These are phyloP conservation scores for Ceyx melanurus DNA, from an alignment of 2,113 vertebrate species.

Conservation along the genomic window DNA sequence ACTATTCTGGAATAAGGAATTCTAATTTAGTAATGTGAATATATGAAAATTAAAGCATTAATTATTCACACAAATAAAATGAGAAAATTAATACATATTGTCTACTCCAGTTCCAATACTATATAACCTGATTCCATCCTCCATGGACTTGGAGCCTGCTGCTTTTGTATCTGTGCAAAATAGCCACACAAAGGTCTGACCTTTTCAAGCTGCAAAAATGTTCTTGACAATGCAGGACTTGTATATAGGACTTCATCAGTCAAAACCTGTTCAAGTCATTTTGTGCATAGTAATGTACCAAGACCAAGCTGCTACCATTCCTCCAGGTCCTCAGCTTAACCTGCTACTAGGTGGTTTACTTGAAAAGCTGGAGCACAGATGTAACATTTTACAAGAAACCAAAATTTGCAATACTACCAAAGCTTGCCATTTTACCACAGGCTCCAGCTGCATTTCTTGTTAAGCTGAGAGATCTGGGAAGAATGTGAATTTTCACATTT, in stretches of 20 bases:
- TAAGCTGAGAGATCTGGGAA: background rate
- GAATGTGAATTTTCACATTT: background rate
- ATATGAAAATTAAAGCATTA: constrained; percentile 61
- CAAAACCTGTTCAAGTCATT: background rate
- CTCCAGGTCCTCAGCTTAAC: background rate
- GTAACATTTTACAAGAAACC: background rate
- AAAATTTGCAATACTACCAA: background rate
- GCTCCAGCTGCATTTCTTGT: background rate
- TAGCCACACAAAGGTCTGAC: background rate
- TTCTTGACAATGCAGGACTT: background rate
- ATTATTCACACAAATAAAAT: constrained; percentile 57
- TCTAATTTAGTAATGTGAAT: constrained; percentile 18
- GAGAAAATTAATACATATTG: background rate
- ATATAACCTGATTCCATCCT: background rate
- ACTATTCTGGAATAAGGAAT: constrained; percentile 29
- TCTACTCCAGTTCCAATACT: background rate
- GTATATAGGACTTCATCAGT: background rate
- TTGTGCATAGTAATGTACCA: background rate
- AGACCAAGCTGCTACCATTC: background rate
- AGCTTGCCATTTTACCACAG: background rate
- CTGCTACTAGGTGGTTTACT: background rate
- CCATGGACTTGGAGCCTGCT: background rate
- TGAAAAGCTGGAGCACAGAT: background rate
- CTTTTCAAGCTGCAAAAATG: background rate
- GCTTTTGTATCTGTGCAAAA: background rate